Evolutionary conservation across 2,888 invertebrate genomes (phyloP).

Genomic region (Tanaodytes sp.): DNA sequence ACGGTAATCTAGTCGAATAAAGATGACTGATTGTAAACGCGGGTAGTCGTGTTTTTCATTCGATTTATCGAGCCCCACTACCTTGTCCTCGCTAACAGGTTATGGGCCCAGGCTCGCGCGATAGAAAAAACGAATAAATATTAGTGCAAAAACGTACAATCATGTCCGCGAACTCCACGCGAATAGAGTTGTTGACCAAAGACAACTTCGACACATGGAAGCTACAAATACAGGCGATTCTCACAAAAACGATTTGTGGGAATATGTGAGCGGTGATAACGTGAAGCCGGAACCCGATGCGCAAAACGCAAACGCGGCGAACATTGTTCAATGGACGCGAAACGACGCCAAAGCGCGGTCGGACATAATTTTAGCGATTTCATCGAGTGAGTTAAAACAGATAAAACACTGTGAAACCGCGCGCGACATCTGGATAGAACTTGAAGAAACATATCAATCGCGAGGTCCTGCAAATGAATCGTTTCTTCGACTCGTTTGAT

Average conservation of each 20-base stretch:
- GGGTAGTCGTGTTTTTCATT: no score
- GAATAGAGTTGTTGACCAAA: neutral
- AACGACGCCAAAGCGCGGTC: neutral
- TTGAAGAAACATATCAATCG: neutral
- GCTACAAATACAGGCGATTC: neutral
- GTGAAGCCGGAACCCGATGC: neutral
- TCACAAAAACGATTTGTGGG: neutral
- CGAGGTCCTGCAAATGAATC: neutral
- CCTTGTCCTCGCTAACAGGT: neutral
- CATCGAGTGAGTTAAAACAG: neutral
- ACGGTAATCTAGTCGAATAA: no score
- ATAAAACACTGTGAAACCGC: neutral
- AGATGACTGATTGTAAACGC: no score
- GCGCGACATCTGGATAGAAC: neutral
- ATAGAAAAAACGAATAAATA: no score
- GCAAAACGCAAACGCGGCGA: neutral
- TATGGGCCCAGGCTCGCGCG: neutral
- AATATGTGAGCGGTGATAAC: neutral
- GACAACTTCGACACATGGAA: neutral
- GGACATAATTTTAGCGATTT: neutral
- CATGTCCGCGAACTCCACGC: no score
- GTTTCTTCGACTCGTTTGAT: neutral
- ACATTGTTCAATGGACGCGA: neutral
- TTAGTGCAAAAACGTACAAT: no score
- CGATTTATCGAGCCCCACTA: neutral